phyloP scores from a whole-genome alignment of 2,888 invertebrate species.

The Thyatira batis region DNA sequence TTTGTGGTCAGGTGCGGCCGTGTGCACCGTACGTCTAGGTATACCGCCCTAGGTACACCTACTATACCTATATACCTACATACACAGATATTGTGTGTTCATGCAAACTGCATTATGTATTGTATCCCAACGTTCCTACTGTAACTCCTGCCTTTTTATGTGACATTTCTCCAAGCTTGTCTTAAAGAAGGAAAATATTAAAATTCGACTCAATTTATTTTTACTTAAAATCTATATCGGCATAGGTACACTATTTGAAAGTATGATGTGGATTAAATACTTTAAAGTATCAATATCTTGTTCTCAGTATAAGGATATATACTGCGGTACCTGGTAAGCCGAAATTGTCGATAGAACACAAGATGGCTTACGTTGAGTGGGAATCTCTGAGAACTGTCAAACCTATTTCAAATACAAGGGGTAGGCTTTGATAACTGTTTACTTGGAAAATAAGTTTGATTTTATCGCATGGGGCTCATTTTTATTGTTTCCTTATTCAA shows the following conservation, averaged over 20 bases:
- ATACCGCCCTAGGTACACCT: not conserved
- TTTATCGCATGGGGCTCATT: not conserved
- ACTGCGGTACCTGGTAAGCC: conserved; percentile 25
- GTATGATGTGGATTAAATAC: too few species aligned
- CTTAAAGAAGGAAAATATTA: too few species aligned
- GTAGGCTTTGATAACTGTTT: conserved; percentile 21
- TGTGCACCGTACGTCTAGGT: conserved; percentile 15
- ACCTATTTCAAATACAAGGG: conserved; percentile 43
- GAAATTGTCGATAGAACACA: conserved; percentile 42
- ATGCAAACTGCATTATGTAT: not conserved
- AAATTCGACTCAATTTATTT: too few species aligned
- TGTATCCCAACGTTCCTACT: not conserved
- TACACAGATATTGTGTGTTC: not conserved
- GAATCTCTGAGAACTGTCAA: conserved; percentile 43
- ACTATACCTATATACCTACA: not conserved
- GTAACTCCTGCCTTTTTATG: not conserved
- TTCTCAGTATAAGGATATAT: too few species aligned
- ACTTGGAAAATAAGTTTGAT: not conserved
- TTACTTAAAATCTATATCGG: too few species aligned
- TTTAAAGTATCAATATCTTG: too few species aligned
- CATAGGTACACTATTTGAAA: too few species aligned
- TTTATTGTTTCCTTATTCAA: not conserved
- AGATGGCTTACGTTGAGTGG: conserved; percentile 31
- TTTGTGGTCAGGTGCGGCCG: conserved; percentile 64
- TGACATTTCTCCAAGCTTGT: not conserved